Evolutionary conservation across 2,797 vertebrate species (phyloP).

Genomic region (Harpagifer antarcticus): DNA sequence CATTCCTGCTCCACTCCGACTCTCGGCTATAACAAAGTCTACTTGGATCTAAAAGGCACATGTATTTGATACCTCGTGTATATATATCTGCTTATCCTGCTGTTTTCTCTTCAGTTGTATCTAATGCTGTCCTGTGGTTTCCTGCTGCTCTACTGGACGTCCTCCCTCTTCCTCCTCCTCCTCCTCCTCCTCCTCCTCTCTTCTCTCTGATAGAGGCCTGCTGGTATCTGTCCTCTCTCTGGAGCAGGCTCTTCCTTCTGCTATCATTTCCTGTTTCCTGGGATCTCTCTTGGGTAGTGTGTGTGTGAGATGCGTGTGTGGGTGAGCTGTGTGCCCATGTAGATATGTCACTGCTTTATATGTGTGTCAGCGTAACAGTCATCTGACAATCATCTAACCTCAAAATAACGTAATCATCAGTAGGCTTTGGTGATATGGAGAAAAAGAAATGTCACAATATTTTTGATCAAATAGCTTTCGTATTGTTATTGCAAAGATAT

Average conservation of each 20-base stretch:
- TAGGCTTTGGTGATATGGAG: too few species aligned
- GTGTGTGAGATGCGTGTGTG: slow-evolving; percentile 9
- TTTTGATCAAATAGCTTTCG: too few species aligned
- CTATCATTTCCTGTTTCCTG: slow-evolving; percentile 85
- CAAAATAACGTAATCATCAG: too few species aligned
- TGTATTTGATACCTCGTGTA: neutral
- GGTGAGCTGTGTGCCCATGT: neutral
- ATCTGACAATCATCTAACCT: neutral
- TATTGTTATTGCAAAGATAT: too few species aligned
- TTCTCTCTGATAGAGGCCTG: slow-evolving; percentile 63
- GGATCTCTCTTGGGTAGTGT: slow-evolving; percentile 82
- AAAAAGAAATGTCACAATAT: too few species aligned
- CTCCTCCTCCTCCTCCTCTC: slow-evolving; percentile 27
- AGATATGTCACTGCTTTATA: neutral
- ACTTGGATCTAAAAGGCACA: too few species aligned
- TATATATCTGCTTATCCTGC: neutral
- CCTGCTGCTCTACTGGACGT: slow-evolving; percentile 39
- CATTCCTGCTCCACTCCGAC: neutral
- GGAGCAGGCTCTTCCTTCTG: slow-evolving; percentile 83
- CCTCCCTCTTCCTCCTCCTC: slow-evolving; percentile 15
- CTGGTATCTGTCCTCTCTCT: slow-evolving; percentile 80
- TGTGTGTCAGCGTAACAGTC: slow-evolving; percentile 14
- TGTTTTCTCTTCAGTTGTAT: slow-evolving; percentile 20
- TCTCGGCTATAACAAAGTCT: too few species aligned
- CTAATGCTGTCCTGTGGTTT: slow-evolving; percentile 38